Base-by-base conservation (phyloP, 2,113 vertebrate genomes). In the Scartelaos histophorus region DNA sequence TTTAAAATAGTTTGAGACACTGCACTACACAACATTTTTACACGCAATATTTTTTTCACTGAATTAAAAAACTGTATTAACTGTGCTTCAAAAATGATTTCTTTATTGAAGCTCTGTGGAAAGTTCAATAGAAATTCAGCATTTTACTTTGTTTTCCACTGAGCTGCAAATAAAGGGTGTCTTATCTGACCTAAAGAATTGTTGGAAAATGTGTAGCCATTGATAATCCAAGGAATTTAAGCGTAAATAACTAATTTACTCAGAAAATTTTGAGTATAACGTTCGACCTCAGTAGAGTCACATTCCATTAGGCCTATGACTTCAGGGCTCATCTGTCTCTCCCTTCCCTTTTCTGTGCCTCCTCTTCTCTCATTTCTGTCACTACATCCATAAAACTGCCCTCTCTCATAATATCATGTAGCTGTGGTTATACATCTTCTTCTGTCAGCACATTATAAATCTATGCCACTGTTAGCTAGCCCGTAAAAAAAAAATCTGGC, bases 371-470 rank as follows among this genome's bases (percentile, higher is more conserved):
- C 56, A 57, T 13, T 57, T 57, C 21, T 25, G 11, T 24, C 21
- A 57, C 56, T 57, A 57, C 56, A 57, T 57, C 56, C 56, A 57
- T 57, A 57, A 57, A 57, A 24, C 11, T 57, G 54, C 19, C 12
- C 19, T 12, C 19, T 57, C 11, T 57, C 13, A 56, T 57, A 57
- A 12, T 22, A 13, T 5, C 21, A 24, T 13, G 56, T 5, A 24
- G 19, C 22, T 24, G 12, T 13, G 47, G 47, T 49, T 49, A 57
- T 15, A 22, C 4, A 24, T 57, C 56, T 10, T 57, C 22, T 24
- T 57, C 56, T 57, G 56, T 57, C 56, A 57, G 56, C 22, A 57
- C 54, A 13, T 57, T 25, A 57, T 22, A 57, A 24, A 24, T 57
- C 22, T 57, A 13, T 57, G 51, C 51, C 51, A 53, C 51, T 19